These are phyloP conservation scores for Caenorhabditis remanei DNA, from an alignment of 1,140 invertebrate genomes.

Conservation along the genomic window DNA sequence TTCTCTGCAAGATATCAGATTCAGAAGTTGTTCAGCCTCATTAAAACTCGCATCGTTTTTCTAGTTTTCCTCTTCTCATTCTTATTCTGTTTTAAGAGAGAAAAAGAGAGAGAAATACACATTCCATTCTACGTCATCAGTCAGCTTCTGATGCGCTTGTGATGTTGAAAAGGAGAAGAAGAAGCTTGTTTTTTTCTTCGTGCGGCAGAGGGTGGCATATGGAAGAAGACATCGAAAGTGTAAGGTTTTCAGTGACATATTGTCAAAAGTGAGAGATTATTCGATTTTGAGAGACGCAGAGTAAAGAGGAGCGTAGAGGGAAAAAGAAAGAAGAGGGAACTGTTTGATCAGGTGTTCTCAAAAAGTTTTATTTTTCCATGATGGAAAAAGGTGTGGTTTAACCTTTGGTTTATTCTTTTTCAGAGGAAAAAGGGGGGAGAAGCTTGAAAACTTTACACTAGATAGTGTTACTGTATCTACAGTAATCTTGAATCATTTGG, in stretches of 20 bases:
- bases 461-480: background rate
- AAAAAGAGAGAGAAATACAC: slow-evolving; percentile 24
- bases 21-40: background rate
- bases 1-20: no score
- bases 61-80: background rate
- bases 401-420: background rate
- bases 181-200: slow-evolving; percentile 32
- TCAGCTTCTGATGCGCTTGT: slow-evolving; percentile 53
- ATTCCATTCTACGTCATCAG: slow-evolving; percentile 53
- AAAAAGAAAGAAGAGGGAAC: background rate
- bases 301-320: background rate
- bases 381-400: background rate
- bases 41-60: slow-evolving; percentile 10
- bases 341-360: slow-evolving; percentile 53
- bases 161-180: slow-evolving; percentile 3
- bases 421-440: no score
- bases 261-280: background rate
- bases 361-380: background rate
- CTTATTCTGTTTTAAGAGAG: slow-evolving; percentile 16
- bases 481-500: background rate
- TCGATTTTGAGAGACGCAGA: background rate
- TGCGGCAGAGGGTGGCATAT: background rate
- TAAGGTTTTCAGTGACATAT: slow-evolving; percentile 53
- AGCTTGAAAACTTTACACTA: background rate
- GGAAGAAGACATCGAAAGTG: slow-evolving; percentile 22